Conservation (phyloP, 2,797 vertebrate genomes). For the Ctenosaura bakeri region DNA sequence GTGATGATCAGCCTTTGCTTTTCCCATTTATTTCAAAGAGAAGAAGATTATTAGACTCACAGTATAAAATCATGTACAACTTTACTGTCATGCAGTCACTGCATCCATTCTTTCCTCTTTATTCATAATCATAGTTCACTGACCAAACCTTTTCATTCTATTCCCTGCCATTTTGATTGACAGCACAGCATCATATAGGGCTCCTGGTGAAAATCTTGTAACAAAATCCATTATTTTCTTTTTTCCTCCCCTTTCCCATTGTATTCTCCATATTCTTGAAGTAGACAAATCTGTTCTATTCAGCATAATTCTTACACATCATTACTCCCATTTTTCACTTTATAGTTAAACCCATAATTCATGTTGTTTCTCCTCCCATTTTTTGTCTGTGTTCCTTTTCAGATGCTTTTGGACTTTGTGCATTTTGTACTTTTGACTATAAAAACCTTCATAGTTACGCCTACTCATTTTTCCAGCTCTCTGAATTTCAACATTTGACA, state of each 20-base stretch:
- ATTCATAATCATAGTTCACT: not conserved
- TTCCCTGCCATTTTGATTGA: constrained; percentile 23
- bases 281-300: not conserved
- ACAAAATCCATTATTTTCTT: constrained; percentile 12
- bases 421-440: not conserved
- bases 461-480: not conserved
- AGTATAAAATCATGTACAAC: not conserved
- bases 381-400: constrained; percentile 33
- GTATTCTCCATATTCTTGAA: constrained; percentile 3
- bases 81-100: constrained; percentile 11
- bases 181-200: not conserved
- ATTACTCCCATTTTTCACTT: constrained; percentile 21
- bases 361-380: not conserved
- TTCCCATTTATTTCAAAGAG: not conserved
- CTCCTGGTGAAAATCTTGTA: constrained; percentile 2
- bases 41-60: not conserved
- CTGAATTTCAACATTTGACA: not conserved
- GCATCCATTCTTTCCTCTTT: constrained; percentile 24
- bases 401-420: not conserved
- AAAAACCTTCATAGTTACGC: constrained; percentile 13
- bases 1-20: not conserved
- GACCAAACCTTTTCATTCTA: constrained; percentile 27
- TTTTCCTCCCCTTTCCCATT: not conserved
- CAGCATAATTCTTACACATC: constrained; percentile 18
- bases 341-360: constrained; percentile 18